phyloP scores from a whole-genome alignment of 2,113 vertebrate genomes.

The Aegithalos caudatus region DNA sequence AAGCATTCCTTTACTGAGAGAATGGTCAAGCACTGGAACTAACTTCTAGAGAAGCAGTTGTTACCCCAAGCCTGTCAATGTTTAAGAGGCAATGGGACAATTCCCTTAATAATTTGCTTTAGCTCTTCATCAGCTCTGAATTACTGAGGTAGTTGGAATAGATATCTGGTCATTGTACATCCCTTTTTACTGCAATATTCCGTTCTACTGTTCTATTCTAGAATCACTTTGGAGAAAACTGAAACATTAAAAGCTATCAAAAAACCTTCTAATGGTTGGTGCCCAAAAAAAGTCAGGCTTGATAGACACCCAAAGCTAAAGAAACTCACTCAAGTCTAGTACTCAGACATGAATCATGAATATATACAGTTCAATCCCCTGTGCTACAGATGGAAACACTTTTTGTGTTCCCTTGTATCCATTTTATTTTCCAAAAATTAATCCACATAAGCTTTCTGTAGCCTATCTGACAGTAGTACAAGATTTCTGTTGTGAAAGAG shows the following conservation, averaged over 20 bases:
- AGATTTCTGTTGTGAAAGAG: conserved; percentile 10
- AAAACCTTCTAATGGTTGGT: neutral
- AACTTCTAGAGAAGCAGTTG: neutral
- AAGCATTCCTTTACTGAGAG: neutral
- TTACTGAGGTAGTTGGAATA: neutral
- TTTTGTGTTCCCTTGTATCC: neutral
- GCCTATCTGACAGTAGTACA: conserved; percentile 25
- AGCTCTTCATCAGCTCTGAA: neutral
- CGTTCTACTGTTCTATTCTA: neutral
- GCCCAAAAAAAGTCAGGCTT: neutral
- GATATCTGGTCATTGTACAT: neutral
- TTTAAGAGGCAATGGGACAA: neutral
- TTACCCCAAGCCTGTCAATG: neutral
- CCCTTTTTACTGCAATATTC: neutral
- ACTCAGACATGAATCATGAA: neutral
- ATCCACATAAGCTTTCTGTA: neutral
- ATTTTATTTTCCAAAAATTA: conserved; percentile 24
- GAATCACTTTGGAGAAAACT: neutral
- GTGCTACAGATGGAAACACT: neutral
- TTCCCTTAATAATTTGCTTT: neutral
- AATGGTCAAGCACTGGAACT: neutral
- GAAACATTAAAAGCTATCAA: neutral
- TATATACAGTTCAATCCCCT: neutral
- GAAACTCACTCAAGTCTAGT: neutral
- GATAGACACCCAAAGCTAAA: neutral